Conservation (phyloP, 2,888 invertebrate species). For the Tetropium fuscum region DNA sequence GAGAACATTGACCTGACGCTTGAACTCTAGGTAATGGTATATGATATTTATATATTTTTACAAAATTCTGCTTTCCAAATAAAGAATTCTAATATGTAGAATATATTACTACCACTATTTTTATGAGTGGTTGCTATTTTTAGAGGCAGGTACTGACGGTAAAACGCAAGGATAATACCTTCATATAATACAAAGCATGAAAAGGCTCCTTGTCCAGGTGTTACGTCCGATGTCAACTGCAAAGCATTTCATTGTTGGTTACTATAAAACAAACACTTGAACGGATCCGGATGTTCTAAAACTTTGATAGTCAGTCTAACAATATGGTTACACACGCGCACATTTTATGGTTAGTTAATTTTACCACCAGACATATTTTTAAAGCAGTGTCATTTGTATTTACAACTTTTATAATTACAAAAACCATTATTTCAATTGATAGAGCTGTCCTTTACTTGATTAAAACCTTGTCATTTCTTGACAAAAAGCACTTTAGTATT, state of each 20-base stretch:
- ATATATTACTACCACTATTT: too few relatives aligned
- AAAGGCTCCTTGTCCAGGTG: slow-evolving; percentile 25
- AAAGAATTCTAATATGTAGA: background rate
- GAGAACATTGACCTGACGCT: too few relatives aligned
- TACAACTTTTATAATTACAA: too few relatives aligned
- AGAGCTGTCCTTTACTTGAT: too few relatives aligned
- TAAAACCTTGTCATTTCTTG: too few relatives aligned
- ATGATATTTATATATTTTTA: too few relatives aligned
- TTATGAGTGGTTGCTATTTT: slow-evolving; percentile 11
- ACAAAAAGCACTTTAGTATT: too few relatives aligned
- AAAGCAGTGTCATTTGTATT: too few relatives aligned
- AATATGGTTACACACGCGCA: slow-evolving; percentile 32
- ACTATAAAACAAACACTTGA: slow-evolving; percentile 29
- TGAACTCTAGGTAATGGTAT: too few relatives aligned
- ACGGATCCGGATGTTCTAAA: slow-evolving; percentile 31
- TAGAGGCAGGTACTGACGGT: slow-evolving; percentile 16
- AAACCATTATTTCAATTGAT: too few relatives aligned
- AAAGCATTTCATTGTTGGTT: slow-evolving; percentile 15
- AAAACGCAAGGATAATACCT: slow-evolving; percentile 10
- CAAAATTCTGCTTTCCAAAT: background rate
- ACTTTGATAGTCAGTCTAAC: slow-evolving; percentile 22
- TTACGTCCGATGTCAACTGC: slow-evolving; percentile 19
- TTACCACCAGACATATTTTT: too few relatives aligned
- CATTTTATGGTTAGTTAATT: slow-evolving; percentile 14
- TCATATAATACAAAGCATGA: slow-evolving; percentile 17